These are phyloP conservation scores for Lepidonotus clava DNA, from an alignment of 2,888 invertebrate genomes.

Conservation along the genomic window DNA sequence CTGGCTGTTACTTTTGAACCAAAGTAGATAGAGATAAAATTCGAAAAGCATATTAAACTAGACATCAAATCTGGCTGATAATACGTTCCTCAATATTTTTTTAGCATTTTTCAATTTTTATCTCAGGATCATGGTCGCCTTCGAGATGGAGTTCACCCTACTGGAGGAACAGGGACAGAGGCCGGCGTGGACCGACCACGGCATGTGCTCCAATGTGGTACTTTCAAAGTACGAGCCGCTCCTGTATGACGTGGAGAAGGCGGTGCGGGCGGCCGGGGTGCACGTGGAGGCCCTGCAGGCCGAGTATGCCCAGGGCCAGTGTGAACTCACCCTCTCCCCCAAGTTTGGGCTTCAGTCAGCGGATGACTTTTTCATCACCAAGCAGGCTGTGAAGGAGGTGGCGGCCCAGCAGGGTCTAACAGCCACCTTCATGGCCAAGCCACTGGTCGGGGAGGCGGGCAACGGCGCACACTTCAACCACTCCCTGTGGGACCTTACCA, in stretches of 20 bases:
- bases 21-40: too few species aligned
- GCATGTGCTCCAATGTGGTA: not conserved
- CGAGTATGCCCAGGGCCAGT: constrained; percentile 62
- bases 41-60: too few species aligned
- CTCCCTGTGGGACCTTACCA: constrained; percentile 61
- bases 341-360: constrained; percentile 58
- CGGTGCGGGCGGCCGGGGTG: constrained; percentile 43
- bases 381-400: constrained; percentile 62
- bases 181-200: constrained; percentile 28
- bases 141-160: constrained; percentile 61
- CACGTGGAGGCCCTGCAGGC: constrained; percentile 55
- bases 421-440: constrained; percentile 65
- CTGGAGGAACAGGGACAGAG: not conserved
- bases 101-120: too few species aligned
- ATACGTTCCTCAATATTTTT: too few species aligned
- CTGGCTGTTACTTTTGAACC: too few species aligned
- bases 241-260: constrained; percentile 58
- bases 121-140: constrained; percentile 53
- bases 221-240: constrained; percentile 49
- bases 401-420: not conserved
- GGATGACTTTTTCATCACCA: constrained; percentile 62
- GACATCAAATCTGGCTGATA: too few species aligned
- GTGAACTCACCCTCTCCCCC: constrained; percentile 61
- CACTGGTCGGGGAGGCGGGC: constrained; percentile 13
- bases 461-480: constrained; percentile 65